A percentile compares a stretch with the other conserved stretches of the same genome.
Conservation (phyloP, 1,140 invertebrate species). For the Halesus radiatus region DNA sequence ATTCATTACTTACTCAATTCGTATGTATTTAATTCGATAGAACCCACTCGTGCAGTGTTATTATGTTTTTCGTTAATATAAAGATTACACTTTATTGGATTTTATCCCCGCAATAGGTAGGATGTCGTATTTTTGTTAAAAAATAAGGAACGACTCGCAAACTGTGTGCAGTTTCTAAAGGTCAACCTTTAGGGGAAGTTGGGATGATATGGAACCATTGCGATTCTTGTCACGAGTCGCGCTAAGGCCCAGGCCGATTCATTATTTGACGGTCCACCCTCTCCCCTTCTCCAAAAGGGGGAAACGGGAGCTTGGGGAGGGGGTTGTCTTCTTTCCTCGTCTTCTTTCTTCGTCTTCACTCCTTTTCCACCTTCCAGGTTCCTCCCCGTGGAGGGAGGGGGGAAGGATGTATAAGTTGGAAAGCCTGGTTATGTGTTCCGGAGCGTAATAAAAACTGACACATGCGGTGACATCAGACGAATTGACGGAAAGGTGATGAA, state of each 20-base stretch:
- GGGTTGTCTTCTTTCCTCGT: neutral
- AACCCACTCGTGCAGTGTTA: no score
- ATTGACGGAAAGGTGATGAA: slow-evolving; percentile 19
- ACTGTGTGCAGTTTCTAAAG: slow-evolving; percentile 41
- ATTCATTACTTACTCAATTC: no score
- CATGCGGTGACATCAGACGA: slow-evolving; percentile 13
- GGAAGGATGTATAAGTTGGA: neutral
- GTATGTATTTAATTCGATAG: no score
- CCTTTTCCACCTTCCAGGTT: neutral
- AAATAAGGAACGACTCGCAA: slow-evolving; percentile 16
- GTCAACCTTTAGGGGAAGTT: slow-evolving; percentile 19
- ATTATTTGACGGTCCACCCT: slow-evolving; percentile 49
- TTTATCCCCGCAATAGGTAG: no score
- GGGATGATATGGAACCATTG: slow-evolving; percentile 34
- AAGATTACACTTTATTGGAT: no score
- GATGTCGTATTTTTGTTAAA: no score
- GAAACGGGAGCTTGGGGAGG: neutral
- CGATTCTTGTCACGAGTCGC: slow-evolving; percentile 49
- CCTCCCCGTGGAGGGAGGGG: neutral
- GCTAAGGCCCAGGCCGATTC: slow-evolving; percentile 53
- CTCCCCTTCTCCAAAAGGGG: neutral
- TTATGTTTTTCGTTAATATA: no score
- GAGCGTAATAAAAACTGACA: slow-evolving; percentile 40
- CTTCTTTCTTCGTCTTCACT: neutral
- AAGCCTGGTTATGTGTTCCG: slow-evolving; percentile 33